Conservation (phyloP, 2,113 vertebrate species). For the Accipiter cooperii region DNA sequence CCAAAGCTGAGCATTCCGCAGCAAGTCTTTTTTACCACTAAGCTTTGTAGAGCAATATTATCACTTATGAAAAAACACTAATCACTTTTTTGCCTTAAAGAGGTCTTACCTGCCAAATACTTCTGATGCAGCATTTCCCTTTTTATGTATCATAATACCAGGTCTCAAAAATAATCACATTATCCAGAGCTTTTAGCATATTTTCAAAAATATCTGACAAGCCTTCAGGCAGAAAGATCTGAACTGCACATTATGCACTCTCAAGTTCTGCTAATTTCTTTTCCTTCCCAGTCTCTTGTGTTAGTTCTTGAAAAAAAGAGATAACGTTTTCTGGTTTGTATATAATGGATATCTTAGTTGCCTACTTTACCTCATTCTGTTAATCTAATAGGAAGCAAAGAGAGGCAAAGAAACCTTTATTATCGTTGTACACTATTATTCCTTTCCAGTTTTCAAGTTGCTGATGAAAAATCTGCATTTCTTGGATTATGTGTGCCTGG, state of each 20-base stretch:
- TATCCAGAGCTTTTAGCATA: neutral
- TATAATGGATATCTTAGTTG: neutral
- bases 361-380: neutral
- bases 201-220: neutral
- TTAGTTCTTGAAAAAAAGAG: neutral
- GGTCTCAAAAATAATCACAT: neutral
- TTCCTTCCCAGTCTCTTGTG: neutral
- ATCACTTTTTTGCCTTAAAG: neutral
- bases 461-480: neutral
- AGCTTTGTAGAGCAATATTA: neutral
- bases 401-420: neutral
- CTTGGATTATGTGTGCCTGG: neutral
- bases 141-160: neutral
- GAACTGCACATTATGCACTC: neutral
- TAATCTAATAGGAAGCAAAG: neutral
- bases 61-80: neutral
- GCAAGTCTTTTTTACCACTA: neutral
- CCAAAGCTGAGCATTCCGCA: neutral
- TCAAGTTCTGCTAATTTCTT: neutral
- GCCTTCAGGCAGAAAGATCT: neutral
- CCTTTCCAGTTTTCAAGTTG: neutral
- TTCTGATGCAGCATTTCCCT: neutral
- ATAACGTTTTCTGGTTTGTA: neutral
- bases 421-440: neutral
- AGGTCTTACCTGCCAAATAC: neutral